Evolutionary conservation across 2,113 vertebrate genomes (phyloP).

Genomic region (Triplophysa siluroides): DNA sequence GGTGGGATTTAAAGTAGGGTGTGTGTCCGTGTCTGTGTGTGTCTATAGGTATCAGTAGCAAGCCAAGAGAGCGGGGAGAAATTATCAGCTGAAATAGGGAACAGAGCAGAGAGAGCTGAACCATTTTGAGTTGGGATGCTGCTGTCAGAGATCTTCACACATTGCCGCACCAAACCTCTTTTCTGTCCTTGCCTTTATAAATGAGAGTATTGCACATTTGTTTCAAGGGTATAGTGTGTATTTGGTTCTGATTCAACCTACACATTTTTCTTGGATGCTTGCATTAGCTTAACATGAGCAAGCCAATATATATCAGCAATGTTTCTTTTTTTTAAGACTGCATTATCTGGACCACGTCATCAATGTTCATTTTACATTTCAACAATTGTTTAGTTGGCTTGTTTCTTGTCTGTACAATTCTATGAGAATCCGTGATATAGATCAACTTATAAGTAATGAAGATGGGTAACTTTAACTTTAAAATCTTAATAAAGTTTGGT

Average conservation of each 20-base stretch:
- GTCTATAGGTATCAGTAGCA: constrained; percentile 27
- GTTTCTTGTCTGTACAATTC: neutral
- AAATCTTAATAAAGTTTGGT: too few species aligned
- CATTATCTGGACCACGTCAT: too few species aligned
- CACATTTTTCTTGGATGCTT: too few species aligned
- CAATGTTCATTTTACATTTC: too few species aligned
- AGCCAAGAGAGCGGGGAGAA: constrained; percentile 62
- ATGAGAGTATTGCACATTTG: too few species aligned
- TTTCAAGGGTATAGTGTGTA: neutral
- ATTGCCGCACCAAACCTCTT: neutral
- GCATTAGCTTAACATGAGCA: too few species aligned
- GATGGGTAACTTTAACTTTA: too few species aligned
- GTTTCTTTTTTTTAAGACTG: too few species aligned
- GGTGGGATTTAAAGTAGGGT: constrained; percentile 27
- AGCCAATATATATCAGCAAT: too few species aligned
- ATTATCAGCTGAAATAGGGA: constrained; percentile 66
- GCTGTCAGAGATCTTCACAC: constrained; percentile 44
- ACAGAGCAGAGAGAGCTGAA: constrained; percentile 33
- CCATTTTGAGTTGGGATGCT: constrained; percentile 55
- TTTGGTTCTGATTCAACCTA: neutral
- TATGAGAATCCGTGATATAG: too few species aligned
- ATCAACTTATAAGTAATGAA: too few species aligned
- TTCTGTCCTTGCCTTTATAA: neutral
- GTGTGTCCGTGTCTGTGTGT: neutral
- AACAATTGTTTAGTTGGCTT: too few species aligned